Evolutionary conservation across 1,140 invertebrate species (phyloP), one percentile per base, ranked within the genome.

Genomic region (Drosophila lowei): DNA sequence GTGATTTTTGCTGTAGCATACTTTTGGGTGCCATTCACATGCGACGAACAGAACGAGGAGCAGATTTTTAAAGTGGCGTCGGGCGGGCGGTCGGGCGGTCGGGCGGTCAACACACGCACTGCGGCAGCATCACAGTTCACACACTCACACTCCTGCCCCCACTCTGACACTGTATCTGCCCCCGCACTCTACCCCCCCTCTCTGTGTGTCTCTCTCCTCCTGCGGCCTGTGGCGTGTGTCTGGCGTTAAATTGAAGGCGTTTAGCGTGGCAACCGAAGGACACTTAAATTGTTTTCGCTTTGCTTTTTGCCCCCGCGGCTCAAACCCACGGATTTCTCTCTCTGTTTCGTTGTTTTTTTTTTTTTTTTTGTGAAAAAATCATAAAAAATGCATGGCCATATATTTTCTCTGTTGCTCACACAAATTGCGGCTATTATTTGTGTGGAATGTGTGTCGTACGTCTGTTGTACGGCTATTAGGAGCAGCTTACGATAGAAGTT

Each of bases 1-100:
- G 80, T 85, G 80, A 85, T 85, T 85, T 85, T 74, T 76, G 56
- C 61, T 85, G 80, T 85, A 80, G 80, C 76, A 59, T 53, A 77
- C 72, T 80, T 77, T 77, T 42, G 64, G 54, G 52, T 78, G 71
- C 65, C 63, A 55, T 83, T 65, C 74, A 63, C 57, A 62, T 63
- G 61, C 54, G 58, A 48, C 23, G 18, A 21, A 21, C 59, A 52
- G 30, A 30, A 9, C 30, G 30, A 30, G 8, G 54, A 25, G 23
- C 23, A 74, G 48, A 73, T 79, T 79, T 73, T 77, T 79, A 76
- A 85, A 71, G 71, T 60, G 41, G 56, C 44, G 48, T 61, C 66
- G 25, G 41, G 47, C 23, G 23, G 23, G 3, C 23, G 23, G 23
- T 2, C 23, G 23, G 23, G 66, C 65, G 23, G 23, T 4, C 23